phyloP scores from a whole-genome alignment of 2,888 invertebrate species.

The Nomada fucata region DNA sequence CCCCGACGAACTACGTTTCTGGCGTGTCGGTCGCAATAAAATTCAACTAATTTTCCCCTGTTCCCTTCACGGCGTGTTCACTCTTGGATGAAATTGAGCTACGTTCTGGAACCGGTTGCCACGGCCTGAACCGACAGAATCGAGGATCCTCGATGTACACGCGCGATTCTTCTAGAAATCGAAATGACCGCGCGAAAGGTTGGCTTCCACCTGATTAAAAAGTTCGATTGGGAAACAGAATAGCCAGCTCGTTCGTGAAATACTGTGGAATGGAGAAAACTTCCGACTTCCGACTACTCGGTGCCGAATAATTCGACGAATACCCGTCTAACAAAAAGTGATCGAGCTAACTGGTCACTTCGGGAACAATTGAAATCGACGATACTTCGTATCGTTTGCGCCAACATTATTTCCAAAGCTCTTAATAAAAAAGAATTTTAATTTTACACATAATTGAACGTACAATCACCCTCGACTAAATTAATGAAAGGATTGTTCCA shows the following conservation, averaged over 20 bases:
- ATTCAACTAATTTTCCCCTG: constrained; percentile 23
- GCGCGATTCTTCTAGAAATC: background rate
- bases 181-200: background rate
- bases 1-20: constrained; percentile 43
- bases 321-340: too few relatives aligned
- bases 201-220: background rate
- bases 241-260: too few relatives aligned
- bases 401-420: too few relatives aligned
- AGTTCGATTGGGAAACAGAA: too few relatives aligned
- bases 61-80: constrained; percentile 27
- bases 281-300: too few relatives aligned
- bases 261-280: too few relatives aligned
- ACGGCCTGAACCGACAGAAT: constrained; percentile 13
- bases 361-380: too few relatives aligned
- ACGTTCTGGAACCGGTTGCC: constrained; percentile 51
- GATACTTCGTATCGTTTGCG: too few relatives aligned
- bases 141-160: background rate
- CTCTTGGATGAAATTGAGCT: constrained; percentile 58
- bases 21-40: constrained; percentile 22
- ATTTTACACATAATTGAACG: background rate
- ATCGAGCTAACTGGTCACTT: too few relatives aligned
- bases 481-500: background rate
- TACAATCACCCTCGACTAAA: too few relatives aligned
- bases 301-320: too few relatives aligned
- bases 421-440: too few relatives aligned